Evolutionary conservation across 2,797 vertebrate species (phyloP), one percentile per base, ranked within the genome.

Genomic region (Setipinna tenuifilis): DNA sequence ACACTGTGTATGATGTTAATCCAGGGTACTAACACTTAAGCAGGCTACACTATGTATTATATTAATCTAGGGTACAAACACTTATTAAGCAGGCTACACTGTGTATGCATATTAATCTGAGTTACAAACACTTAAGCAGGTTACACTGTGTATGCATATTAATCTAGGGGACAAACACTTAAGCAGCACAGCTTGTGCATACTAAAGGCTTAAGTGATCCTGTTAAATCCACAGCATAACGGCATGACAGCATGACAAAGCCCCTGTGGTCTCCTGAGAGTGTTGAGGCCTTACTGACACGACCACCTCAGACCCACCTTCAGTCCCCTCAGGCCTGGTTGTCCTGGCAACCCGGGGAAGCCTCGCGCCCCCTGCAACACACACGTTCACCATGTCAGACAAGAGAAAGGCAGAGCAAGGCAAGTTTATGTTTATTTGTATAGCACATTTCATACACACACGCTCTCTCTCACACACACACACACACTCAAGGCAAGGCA

Each of bases 331-430:
- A 97, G 91, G 89, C 98, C 98, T 88, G 97, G 96, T 28, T 95
- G 95, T 90, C 98, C 98, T 71, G 98, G 98, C 88, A 97, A 96
- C 89, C 98, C 98, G 85, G 98, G 98, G 90, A 99, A 99, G 48
- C 98, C 98, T 94, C 98, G 95, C 21, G 94, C 91, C 19, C 98
- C 98, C 97, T 96, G 85, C 31, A 91, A 86, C n/a, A 83, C 86
- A 85, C 25, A 68, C 31, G 6, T 71, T 35, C 10, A 65, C 25
- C 62, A 65, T 65, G 25, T 12, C 25, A 65, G 2, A 65, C 62
- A 65, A 65, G 23, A n/a, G n/a, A n/a, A n/a, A n/a, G n/a, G n/a
- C n/a, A n/a, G n/a, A n/a, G n/a, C n/a, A n/a, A n/a, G n/a, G n/a
- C n/a, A 65, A 23, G 12, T 65, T 25, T 2, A 28, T 12, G n/a